These are phyloP conservation scores for Whitmania pigra DNA, from an alignment of 1,140 invertebrate genomes.

Conservation along the genomic window DNA sequence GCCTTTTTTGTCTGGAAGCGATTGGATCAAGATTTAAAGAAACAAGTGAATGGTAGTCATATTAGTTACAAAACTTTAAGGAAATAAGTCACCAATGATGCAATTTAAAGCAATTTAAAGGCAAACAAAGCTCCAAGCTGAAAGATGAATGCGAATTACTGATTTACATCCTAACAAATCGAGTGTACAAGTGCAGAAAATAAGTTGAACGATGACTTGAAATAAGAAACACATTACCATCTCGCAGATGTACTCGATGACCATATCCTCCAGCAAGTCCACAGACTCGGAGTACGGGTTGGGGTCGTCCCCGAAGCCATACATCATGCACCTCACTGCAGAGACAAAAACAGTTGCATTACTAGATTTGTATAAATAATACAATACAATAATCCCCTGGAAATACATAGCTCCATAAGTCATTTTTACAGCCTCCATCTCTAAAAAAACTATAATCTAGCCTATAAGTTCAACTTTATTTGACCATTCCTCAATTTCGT, in stretches of 20 bases:
- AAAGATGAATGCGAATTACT: background rate
- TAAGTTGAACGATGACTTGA: background rate
- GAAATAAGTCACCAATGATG: background rate
- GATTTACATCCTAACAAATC: no score
- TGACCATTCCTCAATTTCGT: background rate
- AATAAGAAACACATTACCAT: slow-evolving; percentile 52
- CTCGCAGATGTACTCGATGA: slow-evolving; percentile 94
- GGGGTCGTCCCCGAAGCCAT: slow-evolving; percentile 98
- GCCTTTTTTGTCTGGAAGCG: slow-evolving; percentile 61
- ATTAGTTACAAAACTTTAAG: no score
- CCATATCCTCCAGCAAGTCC: slow-evolving; percentile 88
- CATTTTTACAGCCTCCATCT: background rate
- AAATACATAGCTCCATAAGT: background rate
- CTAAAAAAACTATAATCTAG: background rate
- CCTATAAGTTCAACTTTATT: background rate
- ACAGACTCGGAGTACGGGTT: slow-evolving; percentile 98
- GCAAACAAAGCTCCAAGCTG: background rate
- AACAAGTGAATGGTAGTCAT: no score
- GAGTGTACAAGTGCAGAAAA: no score
- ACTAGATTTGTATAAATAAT: background rate
- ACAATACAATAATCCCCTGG: background rate
- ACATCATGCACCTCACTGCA: slow-evolving; percentile 90
- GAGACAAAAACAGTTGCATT: slow-evolving; percentile 20
- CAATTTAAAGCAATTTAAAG: background rate
- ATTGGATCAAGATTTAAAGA: no score